Base-by-base conservation (phyloP, 2,797 vertebrate genomes). In the Bufotes viridis region DNA sequence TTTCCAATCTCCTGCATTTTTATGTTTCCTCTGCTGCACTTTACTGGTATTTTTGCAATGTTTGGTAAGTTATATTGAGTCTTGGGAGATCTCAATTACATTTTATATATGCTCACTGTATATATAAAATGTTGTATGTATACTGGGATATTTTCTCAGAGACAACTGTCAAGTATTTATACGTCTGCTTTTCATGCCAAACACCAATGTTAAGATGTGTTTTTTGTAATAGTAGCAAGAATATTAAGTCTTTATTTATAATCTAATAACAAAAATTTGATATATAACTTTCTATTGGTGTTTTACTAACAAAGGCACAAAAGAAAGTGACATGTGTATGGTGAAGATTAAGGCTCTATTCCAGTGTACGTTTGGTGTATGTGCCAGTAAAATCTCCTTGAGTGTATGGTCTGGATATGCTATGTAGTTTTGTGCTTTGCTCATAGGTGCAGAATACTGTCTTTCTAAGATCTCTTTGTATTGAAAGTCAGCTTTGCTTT, bases 31-130 rank as follows among this genome's bases (percentile, higher is more conserved):
- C 55, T 85, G 84, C 75, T 78, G 74, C 74, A 49, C 70, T 63
- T 86, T 86, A 86, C 76, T 29, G 79, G n/a, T 76, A 67, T 53
- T 85, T 75, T 86, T 86, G 42, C 61, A 69, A 86, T 78, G 58
- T 67, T 78, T 78, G 10, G 26, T 86, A 86, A 55, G 17, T 86
- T 86, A 86, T 78, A 69, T 63, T 69, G 75, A 67, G 75, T 78
- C 84, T 67, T 17, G 75, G 61, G 84, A 86, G 84, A 67, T 78
- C 61, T 78, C 58, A 78, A 67, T 78, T 78, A 72, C 84, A 65
- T 67, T 29, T 78, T 86, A 86, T 86, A 78, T 86, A 84, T 86
- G n/a, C 74, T 78, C 83, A 78, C 60, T 86, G 75, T 34, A 86
- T 86, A 78, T 67, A 86, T 78, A 86, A 78, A 78, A 78, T 55